Evolutionary conservation across 2,113 vertebrate species (phyloP), one percentile per base, ranked within the genome.

Genomic region (Lipophrys pholis): DNA sequence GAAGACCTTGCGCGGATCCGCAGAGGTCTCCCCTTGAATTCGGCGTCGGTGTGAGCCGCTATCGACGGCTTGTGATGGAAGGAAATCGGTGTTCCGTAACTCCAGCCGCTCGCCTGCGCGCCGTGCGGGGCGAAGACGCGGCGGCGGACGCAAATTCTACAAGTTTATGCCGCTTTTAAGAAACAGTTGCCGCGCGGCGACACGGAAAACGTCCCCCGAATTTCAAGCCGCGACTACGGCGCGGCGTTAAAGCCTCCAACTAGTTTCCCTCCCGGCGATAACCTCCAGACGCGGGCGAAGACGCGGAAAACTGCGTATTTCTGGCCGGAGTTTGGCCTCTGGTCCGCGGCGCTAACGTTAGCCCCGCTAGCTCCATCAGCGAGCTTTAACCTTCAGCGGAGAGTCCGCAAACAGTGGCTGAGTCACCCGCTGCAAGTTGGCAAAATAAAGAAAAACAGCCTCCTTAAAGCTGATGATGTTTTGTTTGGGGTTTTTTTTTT

Each of bases 351-450:
- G 90, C 88, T 88, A 89, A 50, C 42, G 83, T 53, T 90, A 91
- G 83, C 87, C 67, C 5, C 76, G 79, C 80, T 89, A 91, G 87
- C 90, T 85, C 83, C 81, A 83, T 86, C 84, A 77, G 70, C 83
- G 78, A 36, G 83, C 85, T 90, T 81, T 92, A 92, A 92, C 91
- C 91, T 92, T 92, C 91, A 92, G 81, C 81, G 72, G 88, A 79
- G 76, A 78, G 67, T 84, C 82, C 65, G 71, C 69, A 55, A 38
- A 79, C 10, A 53, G 70, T 40, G 57, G 48, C 83, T 38, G 48
- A 9, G 46, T 58, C 57, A 8, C 51, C 65, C 63, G 70, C 63
- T 63, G 65, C 73, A 88, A 86, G 76, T 90, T 66, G 50, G n/a
- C 30, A 35, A 36, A 43, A 9, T 21, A 46, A 52, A 11, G 9